Evolutionary conservation across 2,888 invertebrate species (phyloP), one percentile per base, ranked within the genome.

Genomic region (Margaritifera margaritifera): DNA sequence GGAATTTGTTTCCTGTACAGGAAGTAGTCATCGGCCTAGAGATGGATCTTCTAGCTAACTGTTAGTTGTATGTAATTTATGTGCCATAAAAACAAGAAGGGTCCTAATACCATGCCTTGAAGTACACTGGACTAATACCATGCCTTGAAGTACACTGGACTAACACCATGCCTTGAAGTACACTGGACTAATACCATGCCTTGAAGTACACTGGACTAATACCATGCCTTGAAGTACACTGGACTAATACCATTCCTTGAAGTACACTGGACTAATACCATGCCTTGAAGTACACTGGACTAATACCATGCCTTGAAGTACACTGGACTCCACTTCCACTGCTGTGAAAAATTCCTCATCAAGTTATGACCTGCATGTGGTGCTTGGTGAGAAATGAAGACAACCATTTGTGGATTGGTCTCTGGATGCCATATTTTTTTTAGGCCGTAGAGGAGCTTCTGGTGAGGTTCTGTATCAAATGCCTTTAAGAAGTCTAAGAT

Each of bases 401-500:
- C 6, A 75, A 53, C 72, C 77, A 75, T 5, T 55, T 18, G 56
- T 65, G 59, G 22, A 68, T 62, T 8, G 31, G 57, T 6, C 72
- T 67, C 18, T 22, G n/a, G 22, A 74, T 50, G 18, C 77, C 72
- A 54, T 74, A 77, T n/a, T 20, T 59, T 54, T 6, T 59, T 19
- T n/a, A 77, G 50, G 50, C 75, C 71, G n/a, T 63, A 62, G 1
- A 78, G 68, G 1, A 75, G 64, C 25, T 65, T 68, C 15, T 62
- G 27, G 58, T 72, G 73, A 2, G 66, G 68, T 18, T 71, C 73
- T 4, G 68, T 77, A 62, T 72, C 69, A 55, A 74, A 74, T 18
- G 74, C 69, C 42, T 75, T 75, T 18, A 22, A 54, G 27, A 74
- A 75, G 52, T 77, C 69, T 18, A 71, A 62, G 19, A 72, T 71